Base-by-base conservation (phyloP, 2,888 invertebrate genomes). In the Scaptomyza tumidula region DNA sequence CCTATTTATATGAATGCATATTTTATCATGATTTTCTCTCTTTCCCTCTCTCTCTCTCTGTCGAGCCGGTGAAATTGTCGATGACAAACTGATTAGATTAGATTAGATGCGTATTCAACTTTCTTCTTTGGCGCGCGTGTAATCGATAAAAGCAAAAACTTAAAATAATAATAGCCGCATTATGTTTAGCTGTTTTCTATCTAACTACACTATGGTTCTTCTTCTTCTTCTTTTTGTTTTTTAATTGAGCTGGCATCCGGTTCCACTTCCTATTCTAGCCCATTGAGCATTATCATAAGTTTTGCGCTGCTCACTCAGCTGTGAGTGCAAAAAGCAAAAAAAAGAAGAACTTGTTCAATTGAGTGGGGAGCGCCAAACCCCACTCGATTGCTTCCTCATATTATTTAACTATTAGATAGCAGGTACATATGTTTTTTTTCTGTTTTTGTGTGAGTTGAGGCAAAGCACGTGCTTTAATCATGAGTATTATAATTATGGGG, bases 341-440 rank as follows among this genome's bases (percentile, higher is more conserved):
- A 70, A 46, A n/a, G n/a, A 46, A 56, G 7, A 75, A 75, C 75
- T 75, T 75, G 74, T 63, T 75, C 71, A 71, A 75, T 75, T 75
- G 66, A 66, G 29, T 31, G 48, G 58, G 57, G 66, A 61, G 37
- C 29, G 29, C 41, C 55, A 27, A 27, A 4, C 27, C 29, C 29
- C 33, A 33, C 33, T 33, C 10, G 33, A 33, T 29, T 29, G 29
- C 5, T 29, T 29, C 29, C 29, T 7, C 43, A 2, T 6, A 7
- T 13, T 41, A 33, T 35, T 39, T n/a, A 31, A 55, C 24, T 39
- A 19, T 48, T 57, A 31, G 52, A 57, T 54, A 50, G 33, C 44
- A 66, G 31, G 43, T 72, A 54, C 37, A 27, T 50, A 4, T 35
- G 45, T 33, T 31, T 9, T 6, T 31, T 31, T 10, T 33, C 1